Percentiles rank a stretch among this genome's conserved stretches.
phyloP scores from a whole-genome alignment of 2,113 vertebrate species.

The Hemibagrus wyckioides region DNA sequence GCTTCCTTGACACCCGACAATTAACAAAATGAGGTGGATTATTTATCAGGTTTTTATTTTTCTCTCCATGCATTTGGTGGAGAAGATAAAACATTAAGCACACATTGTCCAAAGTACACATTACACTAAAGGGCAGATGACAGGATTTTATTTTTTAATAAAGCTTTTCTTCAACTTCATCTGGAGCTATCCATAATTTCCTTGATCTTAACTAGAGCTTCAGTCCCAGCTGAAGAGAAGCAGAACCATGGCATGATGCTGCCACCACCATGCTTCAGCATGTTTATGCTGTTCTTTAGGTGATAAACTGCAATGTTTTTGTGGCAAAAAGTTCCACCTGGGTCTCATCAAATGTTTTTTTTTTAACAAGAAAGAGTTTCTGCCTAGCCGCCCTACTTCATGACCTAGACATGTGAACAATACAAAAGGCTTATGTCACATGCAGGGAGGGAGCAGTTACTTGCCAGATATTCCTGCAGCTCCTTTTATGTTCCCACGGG shows the following conservation, averaged over 20 bases:
- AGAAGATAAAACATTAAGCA: not conserved
- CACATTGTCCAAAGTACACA: not conserved
- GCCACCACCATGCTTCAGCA: not conserved
- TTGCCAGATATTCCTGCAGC: not conserved
- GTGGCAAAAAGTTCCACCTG: not conserved
- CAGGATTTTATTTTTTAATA: not conserved
- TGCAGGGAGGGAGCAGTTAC: not conserved
- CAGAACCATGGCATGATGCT: not conserved
- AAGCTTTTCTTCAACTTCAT: not conserved
- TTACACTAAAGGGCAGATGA: not conserved
- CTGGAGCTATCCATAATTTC: not conserved
- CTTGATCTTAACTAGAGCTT: not conserved
- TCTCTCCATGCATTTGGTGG: not conserved
- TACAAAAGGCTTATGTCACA: not conserved
- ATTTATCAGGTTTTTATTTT: not conserved
- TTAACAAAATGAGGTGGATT: slow-evolving; percentile 3
- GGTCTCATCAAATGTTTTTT: not conserved
- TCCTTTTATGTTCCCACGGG: not conserved
- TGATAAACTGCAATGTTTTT: not conserved
- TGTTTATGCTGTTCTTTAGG: not conserved
- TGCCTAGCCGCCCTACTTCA: not conserved
- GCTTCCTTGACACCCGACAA: not conserved
- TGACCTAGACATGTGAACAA: not conserved
- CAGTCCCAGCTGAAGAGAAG: not conserved
- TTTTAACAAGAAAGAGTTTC: not conserved